phyloP scores from a whole-genome alignment of 92 coral and sea anemone species.

The Phenganax subtilis region DNA sequence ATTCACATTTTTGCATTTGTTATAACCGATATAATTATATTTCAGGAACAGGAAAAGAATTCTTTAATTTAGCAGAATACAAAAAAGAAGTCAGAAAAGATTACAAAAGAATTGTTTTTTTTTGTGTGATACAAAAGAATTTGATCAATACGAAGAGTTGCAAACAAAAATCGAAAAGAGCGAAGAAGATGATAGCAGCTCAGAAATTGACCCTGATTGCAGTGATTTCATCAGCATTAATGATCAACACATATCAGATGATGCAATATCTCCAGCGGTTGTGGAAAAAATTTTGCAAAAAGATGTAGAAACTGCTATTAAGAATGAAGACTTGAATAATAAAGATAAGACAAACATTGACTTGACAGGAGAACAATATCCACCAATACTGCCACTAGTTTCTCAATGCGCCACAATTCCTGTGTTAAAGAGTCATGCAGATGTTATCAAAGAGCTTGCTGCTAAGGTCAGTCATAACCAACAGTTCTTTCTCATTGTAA shows the following conservation, averaged over 20 bases:
- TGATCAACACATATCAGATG: conserved; percentile 13
- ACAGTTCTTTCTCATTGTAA: conserved; percentile 42
- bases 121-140: conserved; percentile 40
- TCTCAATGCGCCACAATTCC: conserved; percentile 13
- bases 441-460: conserved; percentile 45
- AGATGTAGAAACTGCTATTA: conserved; percentile 4
- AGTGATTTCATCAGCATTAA: conserved; percentile 21
- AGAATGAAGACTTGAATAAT: neutral
- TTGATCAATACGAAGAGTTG: conserved; percentile 44
- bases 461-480: conserved; percentile 37
- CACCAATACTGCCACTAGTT: conserved; percentile 25
- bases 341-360: conserved; percentile 1
- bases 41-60: conserved; percentile 43
- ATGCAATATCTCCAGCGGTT: neutral
- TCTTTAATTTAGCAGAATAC: conserved; percentile 42
- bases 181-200: conserved; percentile 33
- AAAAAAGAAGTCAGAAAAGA: conserved; percentile 51
- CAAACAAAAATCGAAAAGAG: conserved; percentile 15
- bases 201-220: conserved; percentile 9
- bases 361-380: conserved; percentile 9
- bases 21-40: neutral
- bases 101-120: conserved; percentile 44
- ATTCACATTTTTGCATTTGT: neutral
- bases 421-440: conserved; percentile 44
- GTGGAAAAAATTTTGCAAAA: neutral